phyloP scores from a whole-genome alignment of 1,140 invertebrate species.

The Conopomorpha cramerella region DNA sequence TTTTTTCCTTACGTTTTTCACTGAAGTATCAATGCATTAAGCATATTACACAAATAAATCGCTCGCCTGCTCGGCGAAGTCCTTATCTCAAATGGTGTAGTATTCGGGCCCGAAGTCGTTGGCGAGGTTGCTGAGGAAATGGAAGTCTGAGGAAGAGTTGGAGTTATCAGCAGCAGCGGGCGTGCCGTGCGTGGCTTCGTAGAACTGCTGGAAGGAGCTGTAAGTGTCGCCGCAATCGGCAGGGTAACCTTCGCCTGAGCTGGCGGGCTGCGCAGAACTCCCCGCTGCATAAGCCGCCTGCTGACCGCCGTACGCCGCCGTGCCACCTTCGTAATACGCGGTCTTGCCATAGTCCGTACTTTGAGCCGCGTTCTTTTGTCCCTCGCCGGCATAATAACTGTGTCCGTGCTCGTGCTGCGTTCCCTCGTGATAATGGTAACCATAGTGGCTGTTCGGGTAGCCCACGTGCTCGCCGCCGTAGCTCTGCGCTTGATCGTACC shows the following conservation, averaged over 20 bases:
- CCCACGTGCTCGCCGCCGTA: constrained; percentile 45
- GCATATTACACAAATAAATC: constrained; percentile 56
- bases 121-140: constrained; percentile 87
- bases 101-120: constrained; percentile 92
- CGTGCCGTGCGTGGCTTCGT: constrained; percentile 62
- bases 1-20: too few species aligned
- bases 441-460: constrained; percentile 53
- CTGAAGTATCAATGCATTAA: too few species aligned
- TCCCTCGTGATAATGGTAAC: constrained; percentile 52
- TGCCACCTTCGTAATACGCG: constrained; percentile 39
- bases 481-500: constrained; percentile 47
- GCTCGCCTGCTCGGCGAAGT: constrained; percentile 49
- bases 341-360: constrained; percentile 43
- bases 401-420: constrained; percentile 48
- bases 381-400: constrained; percentile 37
- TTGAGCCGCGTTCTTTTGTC: constrained; percentile 42
- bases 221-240: constrained; percentile 66
- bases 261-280: constrained; percentile 39
- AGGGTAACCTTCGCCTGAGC: constrained; percentile 39
- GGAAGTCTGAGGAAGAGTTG: constrained; percentile 89
- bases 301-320: constrained; percentile 22
- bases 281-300: constrained; percentile 27
- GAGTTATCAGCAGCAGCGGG: constrained; percentile 74
- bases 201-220: constrained; percentile 72
- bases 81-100: constrained; percentile 77